Base-by-base conservation (phyloP, 2,888 invertebrate genomes). In the Drosophila ustulata region DNA sequence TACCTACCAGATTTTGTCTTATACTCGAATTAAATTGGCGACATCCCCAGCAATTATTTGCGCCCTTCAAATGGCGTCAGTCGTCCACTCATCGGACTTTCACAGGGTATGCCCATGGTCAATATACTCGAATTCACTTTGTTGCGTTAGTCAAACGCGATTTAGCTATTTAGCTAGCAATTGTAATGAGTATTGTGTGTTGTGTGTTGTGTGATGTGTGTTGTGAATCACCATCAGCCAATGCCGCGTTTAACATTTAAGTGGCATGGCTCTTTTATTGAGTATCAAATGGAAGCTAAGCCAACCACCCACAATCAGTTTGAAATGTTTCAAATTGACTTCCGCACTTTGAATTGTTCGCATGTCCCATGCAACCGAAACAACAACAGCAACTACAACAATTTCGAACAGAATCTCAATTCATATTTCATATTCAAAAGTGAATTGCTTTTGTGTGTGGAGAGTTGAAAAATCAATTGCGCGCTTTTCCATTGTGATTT, bases 341-440 rank as follows among this genome's bases (percentile, higher is more conserved):
- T 78, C 75, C 78, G 75, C 41, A 65, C 47, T 78, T 53, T 57
- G 50, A 25, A 78, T 73, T 74, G 78, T 65, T 74, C 18, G 79
- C 76, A 78, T 76, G 76, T 76, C 71, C 66, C 76, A 76, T 76
- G 76, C 75, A 75, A 70, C 30, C 46, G 37, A 4, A 57, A 56
- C 23, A 57, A 70, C 39, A 50, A 52, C 23, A 68, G 37, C n/a
- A 55, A 34, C 28, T 49, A 59, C n/a, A 43, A 58, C 13, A 70
- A 43, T 30, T 32, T 61, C n/a, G 26, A 56, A 66, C 52, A 26
- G 34, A 51, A 72, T 34, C 49, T 56, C 26, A 50, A 65, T 56
- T 57, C 52, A 67, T 63, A 64, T 52, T 67, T 75, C 51, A 73
- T 78, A 73, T 65, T 58, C 53, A 37, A 52, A 66, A 51, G 41